Percentiles rank a stretch among this genome's conserved stretches.
Evolutionary conservation across 2,888 invertebrate species (phyloP).

Genomic region (Agonopterix alstromeriana): DNA sequence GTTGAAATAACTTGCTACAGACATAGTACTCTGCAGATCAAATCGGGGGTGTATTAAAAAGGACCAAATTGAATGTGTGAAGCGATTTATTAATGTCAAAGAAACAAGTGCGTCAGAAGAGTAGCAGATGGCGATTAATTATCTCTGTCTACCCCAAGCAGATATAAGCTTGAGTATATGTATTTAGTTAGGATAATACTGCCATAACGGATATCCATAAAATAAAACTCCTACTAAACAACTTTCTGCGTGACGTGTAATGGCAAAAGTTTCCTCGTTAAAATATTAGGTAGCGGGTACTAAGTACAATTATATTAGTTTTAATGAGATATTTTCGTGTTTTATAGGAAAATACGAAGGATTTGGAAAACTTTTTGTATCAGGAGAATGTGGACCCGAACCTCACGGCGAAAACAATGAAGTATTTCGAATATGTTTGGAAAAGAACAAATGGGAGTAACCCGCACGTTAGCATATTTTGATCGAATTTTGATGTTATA

Average conservation of each 20-base stretch:
- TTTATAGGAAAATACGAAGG: conserved; percentile 60
- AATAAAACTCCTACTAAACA: not conserved
- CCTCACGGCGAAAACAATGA: conserved; percentile 55
- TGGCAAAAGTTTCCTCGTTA: conserved; percentile 45
- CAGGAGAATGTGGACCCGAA: conserved; percentile 60
- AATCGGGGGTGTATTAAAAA: too few relatives aligned
- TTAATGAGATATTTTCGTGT: conserved; percentile 40
- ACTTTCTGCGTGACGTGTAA: conserved; percentile 8
- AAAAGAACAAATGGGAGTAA: conserved; percentile 69
- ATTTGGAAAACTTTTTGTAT: conserved; percentile 62
- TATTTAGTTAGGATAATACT: not conserved
- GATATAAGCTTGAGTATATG: not conserved
- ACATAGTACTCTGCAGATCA: too few relatives aligned
- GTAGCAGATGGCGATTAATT: too few relatives aligned
- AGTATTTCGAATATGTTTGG: conserved; percentile 74
- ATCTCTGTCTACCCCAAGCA: too few relatives aligned
- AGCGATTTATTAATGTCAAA: too few relatives aligned
- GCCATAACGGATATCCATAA: not conserved
- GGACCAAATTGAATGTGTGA: too few relatives aligned
- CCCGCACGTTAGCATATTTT: conserved; percentile 46
- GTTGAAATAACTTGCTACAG: too few relatives aligned
- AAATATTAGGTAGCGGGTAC: conserved; percentile 29
- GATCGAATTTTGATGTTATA: not conserved
- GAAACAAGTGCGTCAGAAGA: too few relatives aligned
- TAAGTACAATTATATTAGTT: conserved; percentile 45